Evolutionary conservation across 2,113 vertebrate species (phyloP), one percentile per base, ranked within the genome.

Genomic region (Pseudonaja textilis): DNA sequence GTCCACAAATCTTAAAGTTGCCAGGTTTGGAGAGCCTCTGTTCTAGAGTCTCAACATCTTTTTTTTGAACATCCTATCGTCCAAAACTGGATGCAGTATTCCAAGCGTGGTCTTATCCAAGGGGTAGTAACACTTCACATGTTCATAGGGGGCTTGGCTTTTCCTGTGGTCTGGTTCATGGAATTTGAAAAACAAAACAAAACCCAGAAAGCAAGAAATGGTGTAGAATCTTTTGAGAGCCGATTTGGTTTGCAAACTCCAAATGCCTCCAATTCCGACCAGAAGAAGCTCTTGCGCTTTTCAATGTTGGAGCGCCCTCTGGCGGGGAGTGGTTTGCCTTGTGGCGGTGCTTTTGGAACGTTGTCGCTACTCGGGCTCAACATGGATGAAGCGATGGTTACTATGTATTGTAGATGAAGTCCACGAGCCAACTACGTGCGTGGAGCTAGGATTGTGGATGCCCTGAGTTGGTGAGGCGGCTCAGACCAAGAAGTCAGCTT

Each of bases 271-370:
- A 50, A 20, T 54, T 7, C 14, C 14, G 14, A 59, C 45, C 0
- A 0, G 10, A 45, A 25, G 26, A 6, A 34, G 34, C 50, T 64
- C n/a, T 10, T 14, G 11, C 25, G 45, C 96, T 95, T 90, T 89
- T 93, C 94, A 57, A 95, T 95, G 93, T 14, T 0, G 26, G 91
- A 23, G 95, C 91, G 34, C 97, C 57, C 97, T 97, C 98, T 93
- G 3, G 97, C 95, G 98, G 96, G 18, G 0, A 0, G 0, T 0
- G 0, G 0, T 8, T 16, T 90, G 93, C 23, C 61, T 16, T 89
- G 92, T 92, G 1, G 61, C 47, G 54, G 3, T 11, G 5, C 1
- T 11, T 34, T 29, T 34, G 10, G 45, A 50, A 9, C 1, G 4
- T 25, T 50, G 14, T 39, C 1, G 11, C 88, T 39, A 6, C n/a